Conservation (phyloP, 2,113 vertebrate genomes). For the Zapus hudsonius region DNA sequence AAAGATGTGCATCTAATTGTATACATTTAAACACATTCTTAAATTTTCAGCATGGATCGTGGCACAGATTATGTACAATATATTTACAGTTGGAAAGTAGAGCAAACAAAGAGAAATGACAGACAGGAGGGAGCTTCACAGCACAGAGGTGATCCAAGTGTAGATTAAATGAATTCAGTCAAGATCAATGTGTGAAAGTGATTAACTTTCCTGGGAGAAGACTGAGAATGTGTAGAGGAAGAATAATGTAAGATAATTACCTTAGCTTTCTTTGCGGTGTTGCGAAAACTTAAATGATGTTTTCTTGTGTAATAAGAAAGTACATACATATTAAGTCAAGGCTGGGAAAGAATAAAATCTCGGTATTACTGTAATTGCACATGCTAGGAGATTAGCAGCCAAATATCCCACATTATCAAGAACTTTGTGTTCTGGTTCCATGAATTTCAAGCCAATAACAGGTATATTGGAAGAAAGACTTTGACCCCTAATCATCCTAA, state of each 20-base stretch:
- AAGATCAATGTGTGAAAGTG: slow-evolving; percentile 16
- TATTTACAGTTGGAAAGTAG: neutral
- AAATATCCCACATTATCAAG: neutral
- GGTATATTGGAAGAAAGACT: neutral
- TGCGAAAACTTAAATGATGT: neutral
- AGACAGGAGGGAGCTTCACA: neutral
- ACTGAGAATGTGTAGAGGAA: neutral
- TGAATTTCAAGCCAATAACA: neutral
- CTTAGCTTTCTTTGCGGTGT: slow-evolving; percentile 31
- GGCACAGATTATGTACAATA: neutral
- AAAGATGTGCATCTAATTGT: no score
- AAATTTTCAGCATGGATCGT: neutral
- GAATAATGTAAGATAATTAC: neutral
- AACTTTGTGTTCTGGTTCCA: neutral
- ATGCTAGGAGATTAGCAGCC: neutral
- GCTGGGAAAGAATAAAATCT: no score
- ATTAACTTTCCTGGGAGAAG: slow-evolving; percentile 11
- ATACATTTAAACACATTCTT: neutral
- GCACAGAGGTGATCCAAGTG: neutral
- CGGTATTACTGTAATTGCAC: neutral
- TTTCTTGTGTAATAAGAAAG: slow-evolving; percentile 4
- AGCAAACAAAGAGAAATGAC: slow-evolving; percentile 21
- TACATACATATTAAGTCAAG: neutral
- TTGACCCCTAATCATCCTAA: neutral
- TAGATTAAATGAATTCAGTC: slow-evolving; percentile 35